Base-by-base conservation (phyloP, 2,797 vertebrate species). In the Dermochelys coriacea region DNA sequence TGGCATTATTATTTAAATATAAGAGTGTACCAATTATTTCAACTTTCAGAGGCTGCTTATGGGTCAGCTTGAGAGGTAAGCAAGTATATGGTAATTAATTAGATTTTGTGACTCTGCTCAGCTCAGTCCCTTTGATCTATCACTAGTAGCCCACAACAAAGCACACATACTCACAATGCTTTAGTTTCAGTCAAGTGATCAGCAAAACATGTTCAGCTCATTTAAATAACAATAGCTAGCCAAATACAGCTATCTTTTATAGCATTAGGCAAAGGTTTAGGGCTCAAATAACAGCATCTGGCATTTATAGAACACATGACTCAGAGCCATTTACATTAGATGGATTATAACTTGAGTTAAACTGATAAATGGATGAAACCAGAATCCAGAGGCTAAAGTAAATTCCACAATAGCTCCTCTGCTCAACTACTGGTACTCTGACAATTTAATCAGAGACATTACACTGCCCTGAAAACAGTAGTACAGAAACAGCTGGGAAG, bases 111-210 rank as follows among this genome's bases (percentile, higher is more conserved):
- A 87, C 96, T 91, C 92, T 84, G 93, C 91, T 97, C 97, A 88
- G 84, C 94, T 97, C 93, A 88, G 95, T 93, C 89, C 91, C 96
- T 95, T 97, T 97, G 97, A 98, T 98, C 97, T 96, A 93, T 98
- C 97, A 80, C 79, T 98, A 94, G 90, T 84, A 96, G 94, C 96
- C 98, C 97, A 98, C 98, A 98, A 98, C 93, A 95, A 96, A 95
- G 97, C 94, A 97, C 91, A 97, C 97, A 97, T 86, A 97, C 93
- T 96, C 97, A 97, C 96, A 97, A 97, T 96, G 93, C 97, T 98
- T 97, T 94, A 88, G 92, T 93, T 94, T 93, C 97, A 97, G 87
- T 86, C 85, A 96, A 96, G 91, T 96, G 91, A 95, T 95, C 94
- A 93, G 94, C 87, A 75, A 93, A 95, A 95, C 93, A 87, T 75